Percentiles rank a stretch among this genome's conserved stretches.
phyloP scores from a whole-genome alignment of 2,797 vertebrate species.

The Malurus leucopterus region DNA sequence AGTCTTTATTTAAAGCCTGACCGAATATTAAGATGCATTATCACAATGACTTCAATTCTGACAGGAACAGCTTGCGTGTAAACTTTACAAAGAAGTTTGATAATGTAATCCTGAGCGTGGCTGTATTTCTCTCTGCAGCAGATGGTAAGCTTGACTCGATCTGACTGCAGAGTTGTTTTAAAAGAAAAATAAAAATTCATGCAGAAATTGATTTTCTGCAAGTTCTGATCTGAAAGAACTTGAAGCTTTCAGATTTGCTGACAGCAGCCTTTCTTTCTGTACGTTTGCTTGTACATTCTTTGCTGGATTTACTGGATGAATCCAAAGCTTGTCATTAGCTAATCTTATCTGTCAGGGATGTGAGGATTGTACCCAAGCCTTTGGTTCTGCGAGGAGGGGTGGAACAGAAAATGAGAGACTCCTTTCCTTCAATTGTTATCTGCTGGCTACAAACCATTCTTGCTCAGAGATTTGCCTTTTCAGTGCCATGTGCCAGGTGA shows the following conservation, averaged over 20 bases:
- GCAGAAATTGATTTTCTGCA: slow-evolving; percentile 65
- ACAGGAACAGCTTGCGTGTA: slow-evolving; percentile 79
- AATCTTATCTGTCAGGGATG: background rate
- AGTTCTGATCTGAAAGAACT: slow-evolving; percentile 55
- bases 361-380: background rate
- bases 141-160: slow-evolving; percentile 73
- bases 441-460: background rate
- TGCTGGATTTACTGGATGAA: background rate
- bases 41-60: slow-evolving; percentile 71
- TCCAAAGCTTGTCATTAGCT: slow-evolving; percentile 18
- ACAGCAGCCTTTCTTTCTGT: slow-evolving; percentile 24
- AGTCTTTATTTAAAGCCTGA: slow-evolving; percentile 79
- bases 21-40: slow-evolving; percentile 77
- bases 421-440: background rate
- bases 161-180: slow-evolving; percentile 63
- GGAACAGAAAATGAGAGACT: background rate
- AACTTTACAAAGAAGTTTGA: slow-evolving; percentile 66
- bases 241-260: slow-evolving; percentile 43
- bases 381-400: background rate
- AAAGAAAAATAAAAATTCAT: slow-evolving; percentile 63
- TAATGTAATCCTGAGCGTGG: slow-evolving; percentile 63
- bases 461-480: background rate
- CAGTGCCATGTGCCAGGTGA: fast-evolving
- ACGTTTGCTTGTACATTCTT: background rate
- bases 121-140: slow-evolving; percentile 70